phyloP scores from a whole-genome alignment of 92 coral and sea anemone species.

The Bergia puertoricense region DNA sequence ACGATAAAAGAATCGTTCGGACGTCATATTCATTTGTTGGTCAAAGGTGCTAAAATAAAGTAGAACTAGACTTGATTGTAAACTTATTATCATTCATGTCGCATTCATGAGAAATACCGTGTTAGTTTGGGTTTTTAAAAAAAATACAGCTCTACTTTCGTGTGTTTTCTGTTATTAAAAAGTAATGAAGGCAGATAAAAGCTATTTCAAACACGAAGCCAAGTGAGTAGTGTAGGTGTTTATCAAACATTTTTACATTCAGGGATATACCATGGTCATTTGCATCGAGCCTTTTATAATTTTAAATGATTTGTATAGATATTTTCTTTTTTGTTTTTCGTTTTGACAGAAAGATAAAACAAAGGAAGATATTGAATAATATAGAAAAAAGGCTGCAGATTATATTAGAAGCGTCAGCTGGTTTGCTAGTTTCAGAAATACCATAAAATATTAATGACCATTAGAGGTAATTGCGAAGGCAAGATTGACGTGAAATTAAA shows the following conservation, averaged over 20 bases:
- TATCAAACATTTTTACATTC: not conserved
- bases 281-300: not conserved
- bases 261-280: not conserved
- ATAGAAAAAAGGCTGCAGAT: not conserved
- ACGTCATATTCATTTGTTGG: no score
- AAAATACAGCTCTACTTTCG: not conserved
- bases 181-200: not conserved
- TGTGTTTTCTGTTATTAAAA: not conserved
- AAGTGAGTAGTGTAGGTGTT: not conserved
- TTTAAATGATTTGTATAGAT: no score
- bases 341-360: no score
- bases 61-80: not conserved
- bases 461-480: not conserved
- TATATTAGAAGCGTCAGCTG: not conserved
- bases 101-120: not conserved
- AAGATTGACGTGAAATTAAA: not conserved
- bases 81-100: no score
- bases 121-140: no score
- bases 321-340: no score
- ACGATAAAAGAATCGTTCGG: no score
- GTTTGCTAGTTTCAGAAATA: not conserved
- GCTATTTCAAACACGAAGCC: not conserved
- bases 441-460: not conserved
- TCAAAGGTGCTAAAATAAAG: no score
- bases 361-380: not conserved